phyloP scores from a whole-genome alignment of 37 sponge, comb jelly and placozoan species.

The Ephydatia muelleri region DNA sequence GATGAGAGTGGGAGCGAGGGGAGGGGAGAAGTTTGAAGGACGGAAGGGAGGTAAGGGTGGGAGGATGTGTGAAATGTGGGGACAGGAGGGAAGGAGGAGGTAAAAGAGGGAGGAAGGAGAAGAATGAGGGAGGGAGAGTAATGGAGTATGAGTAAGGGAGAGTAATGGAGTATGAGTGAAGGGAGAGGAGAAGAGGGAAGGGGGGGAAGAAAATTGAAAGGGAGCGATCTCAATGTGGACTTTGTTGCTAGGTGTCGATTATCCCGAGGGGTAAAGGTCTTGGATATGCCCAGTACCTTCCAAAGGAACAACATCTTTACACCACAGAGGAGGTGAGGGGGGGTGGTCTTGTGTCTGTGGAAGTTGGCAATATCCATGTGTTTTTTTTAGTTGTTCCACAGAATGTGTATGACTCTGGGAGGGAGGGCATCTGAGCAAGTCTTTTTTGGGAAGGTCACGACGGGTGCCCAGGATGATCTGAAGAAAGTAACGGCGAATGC shows the following conservation, averaged over 20 bases:
- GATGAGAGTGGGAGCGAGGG: too few relatives aligned
- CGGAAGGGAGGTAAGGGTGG: too few relatives aligned
- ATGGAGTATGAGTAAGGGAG: too few relatives aligned
- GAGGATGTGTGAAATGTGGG: background rate
- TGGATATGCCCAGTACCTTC: slow-evolving; percentile 96
- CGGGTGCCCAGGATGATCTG: slow-evolving; percentile 96
- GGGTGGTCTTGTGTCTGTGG: background rate
- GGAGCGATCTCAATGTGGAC: background rate
- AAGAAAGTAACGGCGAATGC: slow-evolving; percentile 89
- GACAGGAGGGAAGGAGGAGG: background rate
- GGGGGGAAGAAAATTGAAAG: background rate
- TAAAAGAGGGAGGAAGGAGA: background rate
- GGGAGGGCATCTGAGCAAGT: slow-evolving; percentile 92
- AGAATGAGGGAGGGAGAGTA: too few relatives aligned
- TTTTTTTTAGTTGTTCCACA: slow-evolving; percentile 74
- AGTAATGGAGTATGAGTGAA: too few relatives aligned
- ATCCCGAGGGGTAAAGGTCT: slow-evolving; percentile 95
- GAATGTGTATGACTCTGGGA: slow-evolving; percentile 97
- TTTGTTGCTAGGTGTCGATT: slow-evolving; percentile 80
- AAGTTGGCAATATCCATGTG: background rate
- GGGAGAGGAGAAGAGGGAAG: too few relatives aligned
- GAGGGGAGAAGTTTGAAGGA: too few relatives aligned
- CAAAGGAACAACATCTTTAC: slow-evolving; percentile 89
- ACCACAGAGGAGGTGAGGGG: slow-evolving; percentile 72
- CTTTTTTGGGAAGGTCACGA: slow-evolving; percentile 84